Evolutionary conservation across 2,888 invertebrate species (phyloP), one percentile per base, ranked within the genome.

Genomic region (Andricus curvator): DNA sequence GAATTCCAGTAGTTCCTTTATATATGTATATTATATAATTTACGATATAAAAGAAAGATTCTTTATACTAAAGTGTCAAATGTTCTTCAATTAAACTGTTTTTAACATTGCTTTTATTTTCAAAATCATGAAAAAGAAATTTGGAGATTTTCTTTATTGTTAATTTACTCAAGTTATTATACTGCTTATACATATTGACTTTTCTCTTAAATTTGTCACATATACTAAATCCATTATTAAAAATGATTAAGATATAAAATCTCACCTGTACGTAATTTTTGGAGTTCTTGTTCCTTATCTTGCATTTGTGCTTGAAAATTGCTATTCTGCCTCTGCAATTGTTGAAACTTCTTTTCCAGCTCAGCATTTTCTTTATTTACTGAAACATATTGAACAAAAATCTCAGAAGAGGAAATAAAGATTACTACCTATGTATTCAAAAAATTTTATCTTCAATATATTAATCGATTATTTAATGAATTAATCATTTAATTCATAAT

Each of bases 231-330:
- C 17, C 48, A 48, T 17, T 17, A 15, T 25, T 11, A 1, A 6
- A 25, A 44, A 3, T 2, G 44, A 15, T 64, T 56, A 25, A 29
- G 51, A 68, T 37, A 68, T 48, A 20, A n/a, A 48, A 22, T 60
- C 66, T 80, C 86, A 93, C 93, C 93, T 89, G 92, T 93, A 78
- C 93, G 90, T 41, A 94, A 86, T 89, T 95, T 95, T 81, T 93
- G 93, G 80, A 96, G 94, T 88, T 96, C 95, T 29, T 94, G 93
- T 85, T 96, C 95, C 81, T 95, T 93, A 86, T 96, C 95, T 4
- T 94, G 93, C 3, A 96, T 93, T 91, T 96, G 95, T 0, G 93
- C 91, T 84, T 95, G 95, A 83, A 96, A 90, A 81, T 94, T 94
- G 85, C 94, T 94, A 85, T 95, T 93, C 89, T 96, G 95, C 82